These are phyloP conservation scores for Cephus rjabovi DNA, from an alignment of 2,888 invertebrate species.

Conservation along the genomic window DNA sequence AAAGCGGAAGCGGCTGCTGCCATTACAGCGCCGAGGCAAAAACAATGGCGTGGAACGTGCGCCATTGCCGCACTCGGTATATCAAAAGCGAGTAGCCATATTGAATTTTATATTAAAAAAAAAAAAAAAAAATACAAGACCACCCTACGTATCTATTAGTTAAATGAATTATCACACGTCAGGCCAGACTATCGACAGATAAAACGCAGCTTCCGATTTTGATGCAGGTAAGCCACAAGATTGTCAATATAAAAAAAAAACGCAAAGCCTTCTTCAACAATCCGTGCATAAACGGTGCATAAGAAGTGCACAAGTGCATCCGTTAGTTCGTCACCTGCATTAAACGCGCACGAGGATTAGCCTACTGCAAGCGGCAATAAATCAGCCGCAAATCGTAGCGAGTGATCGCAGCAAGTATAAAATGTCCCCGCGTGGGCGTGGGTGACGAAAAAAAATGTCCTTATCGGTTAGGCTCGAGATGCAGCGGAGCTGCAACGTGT, in stretches of 20 bases:
- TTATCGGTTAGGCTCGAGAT: not conserved
- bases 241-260: not conserved
- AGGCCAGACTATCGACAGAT: no score
- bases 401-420: slow-evolving; percentile 24
- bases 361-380: slow-evolving; percentile 31
- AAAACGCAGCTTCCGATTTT: not conserved
- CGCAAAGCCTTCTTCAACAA: not conserved
- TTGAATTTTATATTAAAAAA: not conserved
- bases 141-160: not conserved
- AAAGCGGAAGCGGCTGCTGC: slow-evolving; percentile 36
- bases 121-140: not conserved
- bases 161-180: not conserved
- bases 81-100: not conserved
- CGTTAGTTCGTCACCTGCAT: not conserved
- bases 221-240: no score
- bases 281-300: not conserved
- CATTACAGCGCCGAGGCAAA: slow-evolving; percentile 28
- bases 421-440: not conserved
- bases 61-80: slow-evolving; percentile 10
- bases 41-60: slow-evolving; percentile 40
- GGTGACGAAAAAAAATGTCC: not conserved
- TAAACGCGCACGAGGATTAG: not conserved
- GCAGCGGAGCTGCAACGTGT: not conserved
- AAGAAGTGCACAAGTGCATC: not conserved
- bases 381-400: slow-evolving; percentile 39